Conservation (phyloP, 2,888 invertebrate species). For the Callyntrura guangdongensis region DNA sequence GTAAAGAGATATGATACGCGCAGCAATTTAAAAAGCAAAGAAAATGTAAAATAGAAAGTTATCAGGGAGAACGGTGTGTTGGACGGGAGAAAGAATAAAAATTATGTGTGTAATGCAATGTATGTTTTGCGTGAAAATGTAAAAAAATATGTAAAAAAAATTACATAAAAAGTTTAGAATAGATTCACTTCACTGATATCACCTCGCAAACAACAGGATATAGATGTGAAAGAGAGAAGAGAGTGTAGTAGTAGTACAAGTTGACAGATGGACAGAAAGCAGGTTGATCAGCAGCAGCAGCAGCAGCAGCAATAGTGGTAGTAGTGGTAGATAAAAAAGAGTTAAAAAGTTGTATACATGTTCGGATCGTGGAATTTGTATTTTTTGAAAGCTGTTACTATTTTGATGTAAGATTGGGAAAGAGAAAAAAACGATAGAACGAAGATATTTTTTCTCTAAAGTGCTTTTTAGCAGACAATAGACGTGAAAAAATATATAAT, state of each 20-base stretch:
- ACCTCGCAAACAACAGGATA: conserved; percentile 61
- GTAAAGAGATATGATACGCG: too few species aligned
- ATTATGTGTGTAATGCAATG: not conserved
- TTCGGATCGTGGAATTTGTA: conserved; percentile 46
- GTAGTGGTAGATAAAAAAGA: not conserved
- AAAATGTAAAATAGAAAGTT: conserved; percentile 39
- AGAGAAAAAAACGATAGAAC: conserved; percentile 2
- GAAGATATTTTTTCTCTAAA: too few species aligned
- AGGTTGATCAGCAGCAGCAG: conserved; percentile 44
- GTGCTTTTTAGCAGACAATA: conserved; percentile 50
- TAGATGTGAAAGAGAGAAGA: conserved; percentile 9
- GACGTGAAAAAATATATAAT: conserved; percentile 1
- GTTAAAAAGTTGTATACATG: conserved; percentile 49
- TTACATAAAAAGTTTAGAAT: not conserved
- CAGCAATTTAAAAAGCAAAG: conserved; percentile 21
- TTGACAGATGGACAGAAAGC: conserved; percentile 79
- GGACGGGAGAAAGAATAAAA: conserved; percentile 4
- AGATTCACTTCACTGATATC: conserved; percentile 80
- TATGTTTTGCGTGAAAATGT: conserved; percentile 9
- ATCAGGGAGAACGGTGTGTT: conserved; percentile 9
- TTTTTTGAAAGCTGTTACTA: conserved; percentile 46
- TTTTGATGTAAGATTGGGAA: not conserved
- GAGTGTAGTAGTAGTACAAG: conserved; percentile 44
- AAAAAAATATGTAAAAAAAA: not conserved
- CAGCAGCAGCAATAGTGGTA: too few species aligned